These are phyloP conservation scores for Pseudopodoces humilis DNA, from an alignment of 2,113 vertebrate genomes.

Conservation along the genomic window DNA sequence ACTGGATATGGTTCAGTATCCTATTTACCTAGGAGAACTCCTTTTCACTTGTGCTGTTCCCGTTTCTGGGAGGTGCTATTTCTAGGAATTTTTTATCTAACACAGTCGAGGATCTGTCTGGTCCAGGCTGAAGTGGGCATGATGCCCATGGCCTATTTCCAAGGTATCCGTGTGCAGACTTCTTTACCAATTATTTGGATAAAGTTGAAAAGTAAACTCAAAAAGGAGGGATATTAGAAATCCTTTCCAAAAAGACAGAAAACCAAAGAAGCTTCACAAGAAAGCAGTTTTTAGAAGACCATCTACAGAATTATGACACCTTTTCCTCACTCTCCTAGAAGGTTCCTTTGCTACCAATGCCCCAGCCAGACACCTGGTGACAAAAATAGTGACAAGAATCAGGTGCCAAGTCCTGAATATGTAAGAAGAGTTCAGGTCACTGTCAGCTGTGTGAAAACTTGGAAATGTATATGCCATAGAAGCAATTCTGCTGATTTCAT, in stretches of 20 bases:
- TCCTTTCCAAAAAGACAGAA: not conserved
- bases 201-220: not conserved
- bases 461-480: conserved; percentile 31
- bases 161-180: conserved; percentile 1
- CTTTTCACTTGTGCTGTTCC: not conserved
- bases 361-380: not conserved
- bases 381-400: not conserved
- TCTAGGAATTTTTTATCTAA: not conserved
- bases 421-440: not conserved
- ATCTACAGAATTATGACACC: not conserved
- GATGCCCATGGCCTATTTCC: not conserved
- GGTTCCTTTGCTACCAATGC: not conserved
- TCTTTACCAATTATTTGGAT: not conserved
- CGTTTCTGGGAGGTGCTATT: not conserved
- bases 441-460: conserved; percentile 36
- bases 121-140: not conserved
- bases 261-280: not conserved
- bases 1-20: not conserved
- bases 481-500: conserved; percentile 53
- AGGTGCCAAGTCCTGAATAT: not conserved
- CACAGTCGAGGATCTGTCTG: not conserved
- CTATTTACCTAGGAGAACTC: not conserved
- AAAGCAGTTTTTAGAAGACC: not conserved
- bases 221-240: not conserved
- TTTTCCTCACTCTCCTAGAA: not conserved